Base-by-base conservation (phyloP, 2,888 invertebrate genomes). In the Thymelicus acteon region DNA sequence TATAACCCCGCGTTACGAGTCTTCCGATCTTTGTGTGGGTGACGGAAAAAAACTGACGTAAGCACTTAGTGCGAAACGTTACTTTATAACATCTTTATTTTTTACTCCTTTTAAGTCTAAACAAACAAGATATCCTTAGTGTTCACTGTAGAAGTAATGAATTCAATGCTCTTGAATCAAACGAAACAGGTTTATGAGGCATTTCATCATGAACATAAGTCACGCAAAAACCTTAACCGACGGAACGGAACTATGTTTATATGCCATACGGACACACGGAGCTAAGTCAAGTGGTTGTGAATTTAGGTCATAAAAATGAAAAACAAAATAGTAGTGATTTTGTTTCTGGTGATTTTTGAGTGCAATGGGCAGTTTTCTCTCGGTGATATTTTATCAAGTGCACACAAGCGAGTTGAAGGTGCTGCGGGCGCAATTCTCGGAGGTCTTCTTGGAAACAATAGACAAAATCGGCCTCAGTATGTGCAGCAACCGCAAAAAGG, bases 381-480 rank as follows among this genome's bases (percentile, higher is more conserved):
- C 4, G 78, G 78, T 62, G 84, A 79, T 13, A 72, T 88, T 10
- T 47, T 88, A 19, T 71, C 80, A 15, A 77, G 79, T 62, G 84
- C 83, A 5, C 82, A 81, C 19, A 76, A 82, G 49, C 75, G 73
- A 12, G 75, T 87, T 24, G 85, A 87, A 37, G 78, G 82, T 6
- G 80, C 82, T 0, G 87, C 89, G 37, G 82, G 82, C 1, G 70
- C 82, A 4, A 74, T 90, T 19, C 72, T 90, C 0, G 87, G 85
- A 31, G 86, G 87, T 2, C 49, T 84, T 4, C n/a, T 79, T 48
- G 77, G 77, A 10, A 72, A 72, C 2, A 78, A 77, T 54, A 72
- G 72, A 40, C 76, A 66, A 40, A 48, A 37, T 19, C 73, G 72
- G 62, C 79, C 76, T 52, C 74, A 73, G 40, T 78, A 81, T 0